These are phyloP conservation scores for Lydus trimaculatus DNA, from an alignment of 2,888 invertebrate species.

Conservation along the genomic window DNA sequence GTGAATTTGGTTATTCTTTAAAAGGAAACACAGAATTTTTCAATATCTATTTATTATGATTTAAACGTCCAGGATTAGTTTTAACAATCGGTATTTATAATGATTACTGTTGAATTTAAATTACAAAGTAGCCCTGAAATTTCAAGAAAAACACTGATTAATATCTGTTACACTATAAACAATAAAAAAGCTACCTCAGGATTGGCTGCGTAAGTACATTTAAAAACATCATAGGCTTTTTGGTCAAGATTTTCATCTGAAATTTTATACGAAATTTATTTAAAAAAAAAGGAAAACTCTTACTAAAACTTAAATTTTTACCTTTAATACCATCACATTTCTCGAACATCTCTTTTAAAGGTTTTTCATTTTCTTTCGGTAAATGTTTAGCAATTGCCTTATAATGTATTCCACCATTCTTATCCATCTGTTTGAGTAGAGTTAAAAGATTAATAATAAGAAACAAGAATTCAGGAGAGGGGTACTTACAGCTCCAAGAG, in stretches of 20 bases:
- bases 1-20: no score
- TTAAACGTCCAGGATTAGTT: background rate
- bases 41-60: background rate
- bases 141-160: background rate
- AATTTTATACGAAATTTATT: constrained; percentile 13
- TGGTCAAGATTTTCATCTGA: constrained; percentile 31
- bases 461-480: no score
- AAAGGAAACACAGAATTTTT: no score
- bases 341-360: constrained; percentile 5
- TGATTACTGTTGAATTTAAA: background rate
- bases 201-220: constrained; percentile 35
- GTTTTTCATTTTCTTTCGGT: constrained; percentile 7
- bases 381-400: constrained; percentile 14
- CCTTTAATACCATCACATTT: constrained; percentile 12
- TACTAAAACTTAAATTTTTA: constrained; percentile 5
- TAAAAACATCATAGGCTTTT: constrained; percentile 30
- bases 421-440: constrained; percentile 31
- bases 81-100: background rate
- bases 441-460: background rate
- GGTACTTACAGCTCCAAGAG: constrained; percentile 36
- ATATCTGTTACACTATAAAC: background rate
- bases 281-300: background rate
- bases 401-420: constrained; percentile 20
- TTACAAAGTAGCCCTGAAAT: constrained; percentile 3
- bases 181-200: constrained; percentile 31